Base-by-base conservation (phyloP, 2,888 invertebrate genomes). In the Tridacna crocea region DNA sequence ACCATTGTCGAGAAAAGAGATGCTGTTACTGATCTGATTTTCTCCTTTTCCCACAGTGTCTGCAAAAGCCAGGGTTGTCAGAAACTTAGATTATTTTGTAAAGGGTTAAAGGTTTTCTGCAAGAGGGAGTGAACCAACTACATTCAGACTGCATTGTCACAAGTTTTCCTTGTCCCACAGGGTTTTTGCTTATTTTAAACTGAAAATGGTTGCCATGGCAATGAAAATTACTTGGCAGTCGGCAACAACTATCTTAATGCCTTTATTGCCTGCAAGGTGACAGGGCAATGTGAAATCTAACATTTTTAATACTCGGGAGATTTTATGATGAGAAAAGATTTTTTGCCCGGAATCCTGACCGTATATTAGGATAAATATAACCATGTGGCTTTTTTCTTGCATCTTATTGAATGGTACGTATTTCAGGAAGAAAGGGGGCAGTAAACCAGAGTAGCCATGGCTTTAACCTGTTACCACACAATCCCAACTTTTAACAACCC, bases 221-320 rank as follows among this genome's bases (percentile, higher is more conserved):
- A 82, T 72, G 66, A 76, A 74, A 79, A 79, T 76, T 60, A 73
- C 79, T 76, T 27, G 60, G 60, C 75, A 79, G 51, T 55, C 75
- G 51, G 78, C 76, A 79, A 82, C 66, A 82, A 72, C 74, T 61
- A 66, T 82, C 79, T 79, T 73, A 79, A 79, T 82, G 72, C 72
- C 47, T 82, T 79, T 79, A 77, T 79, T 76, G 82, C 82, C 79
- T 82, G 75, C 47, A 60, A 78, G 79, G 82, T 79, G 82, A 77
- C 81, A 74, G 77, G 47, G 58, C 77, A 73, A 74, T 68, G 70
- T 51, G 70, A 74, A 77, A 74, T 77, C 73, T 65, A 65, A 65
- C 65, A 58, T 72, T 76, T 75, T 72, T 63, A 80, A 47, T 75
- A 76, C 80, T 51, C 65, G 6, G 24, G 79, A 70, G 79, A 79